Conservation (phyloP, 2,113 vertebrate species). For the Gambusia holbrooki region DNA sequence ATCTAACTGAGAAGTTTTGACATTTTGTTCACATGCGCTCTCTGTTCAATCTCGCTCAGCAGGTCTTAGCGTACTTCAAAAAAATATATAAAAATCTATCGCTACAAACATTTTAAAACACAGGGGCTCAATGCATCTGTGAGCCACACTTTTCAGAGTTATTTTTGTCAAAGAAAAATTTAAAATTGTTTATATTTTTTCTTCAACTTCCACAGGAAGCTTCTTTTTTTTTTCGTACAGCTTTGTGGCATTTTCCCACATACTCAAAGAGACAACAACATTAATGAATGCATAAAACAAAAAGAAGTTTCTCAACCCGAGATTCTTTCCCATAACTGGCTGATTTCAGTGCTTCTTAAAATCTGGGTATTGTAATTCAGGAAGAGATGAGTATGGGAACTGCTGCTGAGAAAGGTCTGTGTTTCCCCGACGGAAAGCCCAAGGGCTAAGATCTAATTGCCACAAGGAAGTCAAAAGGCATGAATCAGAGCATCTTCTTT, state of each 20-base stretch:
- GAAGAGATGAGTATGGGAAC: constrained; percentile 36
- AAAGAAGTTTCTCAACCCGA: constrained; percentile 39
- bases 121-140: not conserved
- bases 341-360: constrained; percentile 33
- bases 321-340: constrained; percentile 71
- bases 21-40: too few species aligned
- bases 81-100: not conserved
- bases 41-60: too few species aligned
- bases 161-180: not conserved
- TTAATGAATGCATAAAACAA: constrained; percentile 40
- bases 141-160: not conserved
- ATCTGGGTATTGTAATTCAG: constrained; percentile 6
- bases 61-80: not conserved
- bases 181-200: not conserved
- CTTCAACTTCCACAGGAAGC: not conserved
- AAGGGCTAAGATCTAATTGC: not conserved
- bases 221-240: not conserved
- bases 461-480: constrained; percentile 19
- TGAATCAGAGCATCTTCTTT: constrained; percentile 2
- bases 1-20: too few species aligned
- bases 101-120: not conserved
- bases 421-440: constrained; percentile 20
- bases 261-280: constrained; percentile 12
- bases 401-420: constrained; percentile 14
- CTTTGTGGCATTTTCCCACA: constrained; percentile 29